Conservation (phyloP, 2,113 vertebrate genomes). For the Amazona vittata region DNA sequence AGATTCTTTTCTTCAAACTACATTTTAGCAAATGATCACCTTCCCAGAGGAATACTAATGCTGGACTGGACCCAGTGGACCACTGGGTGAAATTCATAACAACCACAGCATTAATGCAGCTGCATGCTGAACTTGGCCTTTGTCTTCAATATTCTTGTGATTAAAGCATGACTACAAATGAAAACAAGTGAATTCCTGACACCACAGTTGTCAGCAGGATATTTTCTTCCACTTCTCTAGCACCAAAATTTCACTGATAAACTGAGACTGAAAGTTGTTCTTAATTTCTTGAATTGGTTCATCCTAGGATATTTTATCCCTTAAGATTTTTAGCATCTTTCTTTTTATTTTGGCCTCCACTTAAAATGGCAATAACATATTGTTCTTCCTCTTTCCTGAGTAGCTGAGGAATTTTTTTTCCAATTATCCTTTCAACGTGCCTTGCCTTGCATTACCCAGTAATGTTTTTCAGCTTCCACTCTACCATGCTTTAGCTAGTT, state of each 20-base stretch:
- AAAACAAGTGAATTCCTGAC: conserved; percentile 14
- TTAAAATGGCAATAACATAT: background rate
- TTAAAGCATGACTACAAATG: background rate
- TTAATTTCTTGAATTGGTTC: background rate
- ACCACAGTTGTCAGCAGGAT: background rate
- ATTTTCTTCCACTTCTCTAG: background rate
- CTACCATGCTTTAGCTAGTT: background rate
- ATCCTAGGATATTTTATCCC: background rate
- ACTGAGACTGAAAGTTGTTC: background rate
- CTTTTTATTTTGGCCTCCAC: background rate
- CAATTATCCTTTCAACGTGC: background rate
- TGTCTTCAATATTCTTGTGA: background rate
- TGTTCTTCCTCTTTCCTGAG: background rate
- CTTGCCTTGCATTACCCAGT: background rate
- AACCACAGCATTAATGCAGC: background rate
- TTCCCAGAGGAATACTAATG: background rate
- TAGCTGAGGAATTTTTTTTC: background rate
- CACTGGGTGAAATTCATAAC: background rate
- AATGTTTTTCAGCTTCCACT: background rate
- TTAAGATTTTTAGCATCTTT: background rate
- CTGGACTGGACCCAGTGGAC: background rate
- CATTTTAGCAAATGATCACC: background rate
- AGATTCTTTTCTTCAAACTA: background rate
- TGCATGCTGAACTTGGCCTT: background rate
- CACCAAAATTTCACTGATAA: background rate